Evolutionary conservation across 2,888 invertebrate genomes (phyloP).

Genomic region (Acleris cristana): DNA sequence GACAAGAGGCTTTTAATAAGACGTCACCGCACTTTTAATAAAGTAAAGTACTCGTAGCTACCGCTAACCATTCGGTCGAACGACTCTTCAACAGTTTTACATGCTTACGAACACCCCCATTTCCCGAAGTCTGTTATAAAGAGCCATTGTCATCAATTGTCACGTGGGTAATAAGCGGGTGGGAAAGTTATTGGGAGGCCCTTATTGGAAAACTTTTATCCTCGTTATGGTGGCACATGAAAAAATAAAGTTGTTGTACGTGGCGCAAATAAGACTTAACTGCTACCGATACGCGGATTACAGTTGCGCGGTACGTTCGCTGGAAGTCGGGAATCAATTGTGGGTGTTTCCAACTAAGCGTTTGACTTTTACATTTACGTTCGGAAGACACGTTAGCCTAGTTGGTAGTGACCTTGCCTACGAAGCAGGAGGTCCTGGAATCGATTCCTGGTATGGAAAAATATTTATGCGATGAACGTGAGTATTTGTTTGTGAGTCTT

Average conservation of each 20-base stretch:
- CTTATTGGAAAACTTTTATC: slow-evolving; percentile 82
- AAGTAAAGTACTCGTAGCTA: neutral
- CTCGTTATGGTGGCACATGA: slow-evolving; percentile 64
- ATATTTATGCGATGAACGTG: no score
- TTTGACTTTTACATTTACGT: neutral
- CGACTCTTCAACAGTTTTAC: slow-evolving; percentile 31
- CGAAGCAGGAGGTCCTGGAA: no score
- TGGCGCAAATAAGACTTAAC: slow-evolving; percentile 79
- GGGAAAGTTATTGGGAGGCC: slow-evolving; percentile 66
- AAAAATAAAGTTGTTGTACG: slow-evolving; percentile 77
- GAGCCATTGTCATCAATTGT: slow-evolving; percentile 80
- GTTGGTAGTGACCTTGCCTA: no score
- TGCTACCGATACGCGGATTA: slow-evolving; percentile 45
- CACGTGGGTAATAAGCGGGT: slow-evolving; percentile 77
- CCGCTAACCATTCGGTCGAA: slow-evolving; percentile 7
- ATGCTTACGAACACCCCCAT: slow-evolving; percentile 45
- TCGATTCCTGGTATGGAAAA: no score
- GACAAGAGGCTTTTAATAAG: neutral
- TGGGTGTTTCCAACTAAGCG: neutral
- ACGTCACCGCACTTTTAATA: neutral
- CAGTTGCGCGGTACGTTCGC: slow-evolving; percentile 16
- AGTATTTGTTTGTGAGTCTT: no score
- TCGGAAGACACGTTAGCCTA: no score
- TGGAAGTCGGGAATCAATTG: neutral
- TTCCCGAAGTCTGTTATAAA: slow-evolving; percentile 72